A percentile compares a stretch with the other conserved stretches of the same genome.
These are phyloP conservation scores for Pterostichus niger DNA, from an alignment of 2,888 invertebrate genomes.

Conservation along the genomic window DNA sequence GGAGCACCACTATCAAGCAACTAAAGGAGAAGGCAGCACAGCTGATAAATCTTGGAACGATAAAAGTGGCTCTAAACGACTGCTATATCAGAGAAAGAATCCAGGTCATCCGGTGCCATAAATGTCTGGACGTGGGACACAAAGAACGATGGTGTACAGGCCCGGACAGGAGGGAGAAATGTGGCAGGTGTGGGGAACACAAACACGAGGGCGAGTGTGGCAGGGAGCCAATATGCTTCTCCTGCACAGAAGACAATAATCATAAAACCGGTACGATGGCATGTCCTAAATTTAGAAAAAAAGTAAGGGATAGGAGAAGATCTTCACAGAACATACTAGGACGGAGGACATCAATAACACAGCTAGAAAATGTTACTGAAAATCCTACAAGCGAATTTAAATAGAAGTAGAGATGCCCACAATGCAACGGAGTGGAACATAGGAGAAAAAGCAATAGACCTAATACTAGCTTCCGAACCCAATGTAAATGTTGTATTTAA, in stretches of 20 bases:
- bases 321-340: neutral
- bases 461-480: neutral
- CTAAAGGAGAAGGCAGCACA: neutral
- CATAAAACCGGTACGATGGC: conserved; percentile 17
- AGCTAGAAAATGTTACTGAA: neutral
- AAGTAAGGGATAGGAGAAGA: conserved; percentile 3
- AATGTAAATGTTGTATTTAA: neutral
- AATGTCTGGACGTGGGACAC: neutral
- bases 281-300: conserved; percentile 1
- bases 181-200: neutral
- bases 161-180: conserved; percentile 2
- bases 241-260: neutral
- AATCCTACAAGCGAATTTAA: neutral
- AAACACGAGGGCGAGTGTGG: neutral
- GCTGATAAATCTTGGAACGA: neutral
- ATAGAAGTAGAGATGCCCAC: conserved; percentile 10
- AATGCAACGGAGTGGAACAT: neutral
- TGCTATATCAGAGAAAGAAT: neutral
- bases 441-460: neutral
- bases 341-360: neutral
- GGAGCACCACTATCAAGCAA: neutral
- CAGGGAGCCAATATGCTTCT: neutral
- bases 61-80: neutral
- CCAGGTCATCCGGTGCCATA: neutral
- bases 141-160: neutral